Conservation (phyloP, 1,140 invertebrate species). For the Danaus melanippus region DNA sequence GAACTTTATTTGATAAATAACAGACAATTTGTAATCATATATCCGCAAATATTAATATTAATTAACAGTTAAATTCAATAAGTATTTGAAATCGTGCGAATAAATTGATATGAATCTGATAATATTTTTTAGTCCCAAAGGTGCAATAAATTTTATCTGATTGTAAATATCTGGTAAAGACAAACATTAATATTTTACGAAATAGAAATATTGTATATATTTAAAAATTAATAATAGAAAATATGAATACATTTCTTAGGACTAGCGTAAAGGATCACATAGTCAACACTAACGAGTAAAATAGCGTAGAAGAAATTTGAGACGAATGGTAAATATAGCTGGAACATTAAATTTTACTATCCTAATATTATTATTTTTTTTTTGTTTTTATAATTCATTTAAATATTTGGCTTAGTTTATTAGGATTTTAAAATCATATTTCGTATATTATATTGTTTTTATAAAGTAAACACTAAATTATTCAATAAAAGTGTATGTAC, state of each 20-base stretch:
- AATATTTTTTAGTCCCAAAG: slow-evolving; percentile 46
- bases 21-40: slow-evolving; percentile 45
- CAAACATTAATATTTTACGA: slow-evolving; percentile 22
- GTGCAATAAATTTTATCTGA: slow-evolving; percentile 44
- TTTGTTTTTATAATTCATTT: slow-evolving; percentile 8
- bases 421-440: slow-evolving; percentile 5
- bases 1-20: slow-evolving; percentile 69
- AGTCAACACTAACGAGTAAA: slow-evolving; percentile 42
- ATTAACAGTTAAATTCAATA: slow-evolving; percentile 27
- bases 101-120: slow-evolving; percentile 53
- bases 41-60: slow-evolving; percentile 31
- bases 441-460: background rate
- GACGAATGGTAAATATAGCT: slow-evolving; percentile 7
- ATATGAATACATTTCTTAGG: slow-evolving; percentile 67
- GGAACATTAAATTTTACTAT: slow-evolving; percentile 13
- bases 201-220: slow-evolving; percentile 52
- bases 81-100: slow-evolving; percentile 52
- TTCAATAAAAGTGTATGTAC: slow-evolving; percentile 12
- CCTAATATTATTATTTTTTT: slow-evolving; percentile 5
- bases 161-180: slow-evolving; percentile 48
- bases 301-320: slow-evolving; percentile 21
- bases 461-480: slow-evolving; percentile 9
- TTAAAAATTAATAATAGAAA: slow-evolving; percentile 65
- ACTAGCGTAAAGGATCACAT: slow-evolving; percentile 60
- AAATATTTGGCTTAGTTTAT: slow-evolving; percentile 11